Evolutionary conservation across 1,140 invertebrate species (phyloP).

Genomic region (Trachymyrmex cornetzi): DNA sequence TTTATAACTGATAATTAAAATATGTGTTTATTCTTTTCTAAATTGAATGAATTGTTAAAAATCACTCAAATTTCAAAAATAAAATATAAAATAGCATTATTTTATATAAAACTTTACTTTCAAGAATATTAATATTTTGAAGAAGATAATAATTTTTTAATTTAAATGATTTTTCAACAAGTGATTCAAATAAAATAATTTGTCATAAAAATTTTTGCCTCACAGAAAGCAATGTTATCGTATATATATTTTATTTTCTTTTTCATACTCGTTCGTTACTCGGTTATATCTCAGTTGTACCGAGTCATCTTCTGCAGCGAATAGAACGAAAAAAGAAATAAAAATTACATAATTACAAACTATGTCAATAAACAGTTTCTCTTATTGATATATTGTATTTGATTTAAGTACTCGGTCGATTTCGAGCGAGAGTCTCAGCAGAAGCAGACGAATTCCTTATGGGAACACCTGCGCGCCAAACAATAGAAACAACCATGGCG

Average conservation of each 20-base stretch:
- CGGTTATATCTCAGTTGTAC: neutral
- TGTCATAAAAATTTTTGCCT: too few relatives aligned
- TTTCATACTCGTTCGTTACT: neutral
- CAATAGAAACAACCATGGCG: slow-evolving; percentile 4
- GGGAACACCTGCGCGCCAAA: slow-evolving; percentile 16
- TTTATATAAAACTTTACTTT: too few relatives aligned
- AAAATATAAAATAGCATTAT: neutral
- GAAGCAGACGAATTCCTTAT: neutral
- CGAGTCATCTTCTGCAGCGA: neutral
- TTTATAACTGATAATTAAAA: too few relatives aligned
- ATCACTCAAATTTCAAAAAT: neutral
- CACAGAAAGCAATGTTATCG: too few relatives aligned
- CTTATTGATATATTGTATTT: neutral
- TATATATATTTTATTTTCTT: neutral
- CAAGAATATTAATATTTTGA: neutral
- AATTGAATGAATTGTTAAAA: neutral
- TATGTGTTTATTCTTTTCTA: too few relatives aligned
- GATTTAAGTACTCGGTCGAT: slow-evolving; percentile 16
- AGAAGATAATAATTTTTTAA: neutral
- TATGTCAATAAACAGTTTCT: neutral
- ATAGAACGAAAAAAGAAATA: neutral
- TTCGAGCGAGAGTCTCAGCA: neutral
- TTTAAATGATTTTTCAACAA: too few relatives aligned
- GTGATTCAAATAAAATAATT: too few relatives aligned
- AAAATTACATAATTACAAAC: neutral